Evolutionary conservation across 2,888 invertebrate species (phyloP), one percentile per base, ranked within the genome.

Genomic region (Netelia melanura): DNA sequence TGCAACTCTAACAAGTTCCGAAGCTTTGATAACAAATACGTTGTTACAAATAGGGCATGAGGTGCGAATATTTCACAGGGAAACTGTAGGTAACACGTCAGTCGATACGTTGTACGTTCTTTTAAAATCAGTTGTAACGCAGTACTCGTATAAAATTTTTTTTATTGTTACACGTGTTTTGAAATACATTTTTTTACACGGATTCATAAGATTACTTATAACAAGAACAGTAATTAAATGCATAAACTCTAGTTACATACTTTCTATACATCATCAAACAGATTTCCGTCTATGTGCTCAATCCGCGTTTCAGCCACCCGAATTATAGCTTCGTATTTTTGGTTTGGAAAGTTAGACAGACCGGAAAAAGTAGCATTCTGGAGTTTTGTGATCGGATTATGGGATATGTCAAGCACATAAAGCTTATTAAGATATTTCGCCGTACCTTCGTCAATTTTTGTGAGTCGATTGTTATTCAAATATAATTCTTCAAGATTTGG

Each of bases 361-460:
- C 91, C 91, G 30, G 88, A 88, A n/a, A 92, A 88, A 5, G 89
- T 90, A 0, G 91, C 91, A 61, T 91, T 91, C 14, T 93, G 90
- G 21, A 95, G 86, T 1, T 75, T 84, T 14, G 87, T 87, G 23
- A 95, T 91, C 5, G 93, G 90, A 89, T 95, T 94, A 67, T 90
- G 90, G 1, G 94, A 68, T 8, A 86, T 43, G 44, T 78, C 79
- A 23, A 86, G 71, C 6, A 30, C 11, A 21, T 78, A 52, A 6
- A 86, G n/a, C 17, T 38, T 70, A n/a, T 71, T 48, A 0, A 86
- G 30, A 78, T 84, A 68, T 56, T 75, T 81, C 10, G 75, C 76
- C 0, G 75, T 65, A 3, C 83, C 83, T 25, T 75, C 78, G 30
- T 68, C 61, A 44, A 84, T 83, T 6, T 30, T 83, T 8, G 2